Evolutionary conservation across 37 sponge, comb jelly and placozoan genomes (phyloP), one percentile per base, ranked within the genome.

Genomic region (Cladorhizidae sp.): DNA sequence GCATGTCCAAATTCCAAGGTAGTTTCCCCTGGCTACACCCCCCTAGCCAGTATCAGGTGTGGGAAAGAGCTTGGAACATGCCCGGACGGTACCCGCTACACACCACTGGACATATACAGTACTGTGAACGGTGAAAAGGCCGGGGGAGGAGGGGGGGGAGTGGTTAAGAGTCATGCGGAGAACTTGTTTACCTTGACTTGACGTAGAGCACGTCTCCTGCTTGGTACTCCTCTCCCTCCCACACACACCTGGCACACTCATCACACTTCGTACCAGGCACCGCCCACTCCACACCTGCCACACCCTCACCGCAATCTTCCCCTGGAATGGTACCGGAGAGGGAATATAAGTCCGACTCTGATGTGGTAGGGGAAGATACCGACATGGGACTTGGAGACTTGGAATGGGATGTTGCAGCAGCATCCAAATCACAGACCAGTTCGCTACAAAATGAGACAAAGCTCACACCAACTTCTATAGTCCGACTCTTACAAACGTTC

Each of bases 171-270:
- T n/a, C n/a, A n/a, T n/a, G n/a, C n/a, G n/a, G n/a, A n/a, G n/a
- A n/a, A n/a, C n/a, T 45, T 45, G 32, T 32, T 18, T 25, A 33
- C 67, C 67, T 74, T n/a, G 74, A 7, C 54, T 15, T 57, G 37
- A 90, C 35, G 31, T 90, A 86, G 68, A 89, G 80, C 2, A 75
- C 51, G 29, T 89, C 90, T 52, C 90, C 90, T 31, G 57, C 54
- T 9, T 26, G 35, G 73, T 89, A 89, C 5, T 23, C 20, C 42
- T 29, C 54, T 32, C 77, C 81, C 28, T 57, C 83, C 50, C 58
- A 40, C 63, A 40, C 70, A 26, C 39, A 51, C 56, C 74, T 64
- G 39, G 56, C 28, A 9, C 35, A 70, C 70, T 84, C 77, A 1
- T 76, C 71, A 55, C 59, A 57, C 28, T 40, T 17, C 56, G 33